Conservation (phyloP, 2,113 vertebrate species). For the Ranitomeya variabilis region DNA sequence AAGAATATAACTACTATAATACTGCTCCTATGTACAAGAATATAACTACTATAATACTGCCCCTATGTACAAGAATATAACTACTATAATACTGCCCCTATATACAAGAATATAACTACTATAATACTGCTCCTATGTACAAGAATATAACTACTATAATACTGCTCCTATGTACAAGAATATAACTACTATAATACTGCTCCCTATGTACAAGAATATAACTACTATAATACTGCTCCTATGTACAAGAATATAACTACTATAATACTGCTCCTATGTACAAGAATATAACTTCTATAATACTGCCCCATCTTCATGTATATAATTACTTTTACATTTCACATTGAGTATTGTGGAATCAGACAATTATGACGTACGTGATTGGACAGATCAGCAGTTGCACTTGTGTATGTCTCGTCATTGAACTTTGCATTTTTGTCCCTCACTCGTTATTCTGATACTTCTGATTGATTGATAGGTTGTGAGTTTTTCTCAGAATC, state of each 20-base stretch:
- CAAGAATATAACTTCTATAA: slow-evolving; percentile 7
- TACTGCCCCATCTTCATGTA: neutral
- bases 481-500: neutral
- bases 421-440: neutral
- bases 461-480: neutral
- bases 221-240: neutral
- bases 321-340: neutral
- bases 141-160: slow-evolving; percentile 10
- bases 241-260: neutral
- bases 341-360: neutral
- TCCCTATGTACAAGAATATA: neutral
- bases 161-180: neutral
- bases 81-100: neutral
- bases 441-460: neutral
- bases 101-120: slow-evolving; percentile 2
- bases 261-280: neutral
- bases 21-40: neutral
- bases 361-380: neutral
- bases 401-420: neutral
- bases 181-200: neutral
- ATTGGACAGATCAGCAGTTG: neutral
- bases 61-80: neutral
- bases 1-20: slow-evolving; percentile 9
- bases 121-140: neutral
- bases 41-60: neutral